These are phyloP conservation scores for Forbesichthys agassizii DNA, from an alignment of 2,113 vertebrate genomes.

Conservation along the genomic window DNA sequence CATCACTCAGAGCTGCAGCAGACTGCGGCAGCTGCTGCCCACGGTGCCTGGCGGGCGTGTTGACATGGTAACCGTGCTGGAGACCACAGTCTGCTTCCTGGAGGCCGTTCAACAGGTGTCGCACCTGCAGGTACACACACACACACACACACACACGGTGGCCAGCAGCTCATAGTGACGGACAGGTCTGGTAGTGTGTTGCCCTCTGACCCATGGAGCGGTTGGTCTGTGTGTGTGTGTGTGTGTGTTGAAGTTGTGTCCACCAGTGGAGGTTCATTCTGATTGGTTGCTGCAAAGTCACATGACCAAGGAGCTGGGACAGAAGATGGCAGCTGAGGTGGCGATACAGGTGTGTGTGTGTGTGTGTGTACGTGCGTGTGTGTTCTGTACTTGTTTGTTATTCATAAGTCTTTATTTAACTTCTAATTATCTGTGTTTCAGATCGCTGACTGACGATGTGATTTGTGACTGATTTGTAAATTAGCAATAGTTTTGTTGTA, in stretches of 20 bases:
- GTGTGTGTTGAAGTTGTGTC: constrained; percentile 7
- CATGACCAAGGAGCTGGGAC: constrained; percentile 1
- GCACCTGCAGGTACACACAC: neutral
- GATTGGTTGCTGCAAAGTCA: constrained; percentile 7
- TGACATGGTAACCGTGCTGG: constrained; percentile 67
- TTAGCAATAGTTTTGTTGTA: too few species aligned
- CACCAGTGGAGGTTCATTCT: constrained; percentile 2
- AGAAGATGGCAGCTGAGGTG: constrained; percentile 6
- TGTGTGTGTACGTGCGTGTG: constrained; percentile 1
- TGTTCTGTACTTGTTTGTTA: neutral
- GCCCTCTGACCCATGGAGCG: neutral
- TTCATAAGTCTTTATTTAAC: neutral
- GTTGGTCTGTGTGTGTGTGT: neutral
- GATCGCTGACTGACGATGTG: neutral
- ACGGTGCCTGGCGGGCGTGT: constrained; percentile 46
- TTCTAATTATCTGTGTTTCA: neutral
- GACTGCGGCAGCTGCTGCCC: constrained; percentile 60
- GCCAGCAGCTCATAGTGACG: neutral
- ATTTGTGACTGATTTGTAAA: too few species aligned
- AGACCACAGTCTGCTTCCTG: constrained; percentile 64
- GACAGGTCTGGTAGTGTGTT: too few species aligned
- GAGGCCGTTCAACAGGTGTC: constrained; percentile 17
- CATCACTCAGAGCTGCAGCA: constrained; percentile 59
- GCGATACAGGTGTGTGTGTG: neutral
- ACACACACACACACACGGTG: neutral